These are phyloP conservation scores for Bombyx huttoni DNA, from an alignment of 2,888 invertebrate genomes.

Conservation along the genomic window DNA sequence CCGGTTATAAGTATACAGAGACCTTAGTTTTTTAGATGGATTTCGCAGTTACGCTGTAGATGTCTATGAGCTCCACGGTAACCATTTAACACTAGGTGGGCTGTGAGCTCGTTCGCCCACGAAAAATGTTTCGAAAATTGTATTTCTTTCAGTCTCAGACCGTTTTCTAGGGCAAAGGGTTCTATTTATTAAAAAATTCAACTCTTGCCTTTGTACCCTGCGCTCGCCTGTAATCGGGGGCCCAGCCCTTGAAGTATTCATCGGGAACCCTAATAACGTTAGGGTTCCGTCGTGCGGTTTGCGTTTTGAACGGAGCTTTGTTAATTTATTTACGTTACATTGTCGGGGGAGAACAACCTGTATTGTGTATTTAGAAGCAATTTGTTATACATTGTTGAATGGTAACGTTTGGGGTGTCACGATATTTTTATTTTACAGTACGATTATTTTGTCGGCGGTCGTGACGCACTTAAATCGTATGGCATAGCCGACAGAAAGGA, in stretches of 20 bases:
- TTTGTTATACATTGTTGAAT: not conserved
- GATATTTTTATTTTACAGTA: not conserved
- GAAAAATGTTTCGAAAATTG: too few relatives aligned
- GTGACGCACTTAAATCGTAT: not conserved
- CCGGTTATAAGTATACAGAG: too few relatives aligned
- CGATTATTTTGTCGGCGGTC: not conserved
- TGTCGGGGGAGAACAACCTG: not conserved
- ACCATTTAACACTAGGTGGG: too few relatives aligned
- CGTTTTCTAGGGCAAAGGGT: not conserved
- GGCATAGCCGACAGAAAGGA: too few relatives aligned
- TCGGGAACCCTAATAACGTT: not conserved
- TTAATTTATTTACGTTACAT: conserved; percentile 1
- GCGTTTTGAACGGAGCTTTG: not conserved
- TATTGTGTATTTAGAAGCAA: conserved; percentile 3
- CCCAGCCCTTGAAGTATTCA: not conserved
- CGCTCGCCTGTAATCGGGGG: not conserved
- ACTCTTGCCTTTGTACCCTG: not conserved
- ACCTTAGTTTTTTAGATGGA: too few relatives aligned
- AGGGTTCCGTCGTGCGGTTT: not conserved
- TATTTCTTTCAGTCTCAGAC: too few relatives aligned
- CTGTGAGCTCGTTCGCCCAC: too few relatives aligned
- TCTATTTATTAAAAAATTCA: not conserved
- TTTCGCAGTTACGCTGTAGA: too few relatives aligned
- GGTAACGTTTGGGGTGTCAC: not conserved
- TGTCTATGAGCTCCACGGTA: too few relatives aligned